Conservation (phyloP, 2,888 invertebrate species). For the Stratiomys singularior region DNA sequence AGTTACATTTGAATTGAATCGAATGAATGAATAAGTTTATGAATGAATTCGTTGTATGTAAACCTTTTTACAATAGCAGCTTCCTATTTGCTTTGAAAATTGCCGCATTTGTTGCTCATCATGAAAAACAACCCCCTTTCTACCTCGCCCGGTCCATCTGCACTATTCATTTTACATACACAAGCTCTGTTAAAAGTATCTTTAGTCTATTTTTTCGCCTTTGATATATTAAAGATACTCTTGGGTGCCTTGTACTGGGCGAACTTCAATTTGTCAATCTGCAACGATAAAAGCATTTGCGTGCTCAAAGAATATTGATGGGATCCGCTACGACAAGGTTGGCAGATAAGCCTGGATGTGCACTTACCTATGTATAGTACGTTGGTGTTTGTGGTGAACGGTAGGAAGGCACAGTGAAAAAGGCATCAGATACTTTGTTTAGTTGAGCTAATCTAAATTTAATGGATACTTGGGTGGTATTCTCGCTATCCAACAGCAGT, state of each 20-base stretch:
- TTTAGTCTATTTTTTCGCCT: background rate
- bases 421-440: background rate
- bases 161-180: no score
- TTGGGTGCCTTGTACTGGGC: background rate
- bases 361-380: background rate
- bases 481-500: no score
- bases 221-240: conserved; percentile 34
- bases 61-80: no score
- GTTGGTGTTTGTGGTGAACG: background rate
- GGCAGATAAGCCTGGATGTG: conserved; percentile 10
- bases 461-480: background rate
- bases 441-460: background rate
- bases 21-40: no score
- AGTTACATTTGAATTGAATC: no score
- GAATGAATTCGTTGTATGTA: no score
- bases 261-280: conserved; percentile 38
- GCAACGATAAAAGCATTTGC: conserved; percentile 44
- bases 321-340: conserved; percentile 30
- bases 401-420: background rate
- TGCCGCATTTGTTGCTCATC: no score
- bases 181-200: no score
- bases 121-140: no score
- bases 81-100: no score
- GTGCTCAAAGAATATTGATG: conserved; percentile 45
- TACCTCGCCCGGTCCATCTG: no score